Conservation (phyloP, 1,140 invertebrate species). For the Yoshiicerus persimilis region DNA sequence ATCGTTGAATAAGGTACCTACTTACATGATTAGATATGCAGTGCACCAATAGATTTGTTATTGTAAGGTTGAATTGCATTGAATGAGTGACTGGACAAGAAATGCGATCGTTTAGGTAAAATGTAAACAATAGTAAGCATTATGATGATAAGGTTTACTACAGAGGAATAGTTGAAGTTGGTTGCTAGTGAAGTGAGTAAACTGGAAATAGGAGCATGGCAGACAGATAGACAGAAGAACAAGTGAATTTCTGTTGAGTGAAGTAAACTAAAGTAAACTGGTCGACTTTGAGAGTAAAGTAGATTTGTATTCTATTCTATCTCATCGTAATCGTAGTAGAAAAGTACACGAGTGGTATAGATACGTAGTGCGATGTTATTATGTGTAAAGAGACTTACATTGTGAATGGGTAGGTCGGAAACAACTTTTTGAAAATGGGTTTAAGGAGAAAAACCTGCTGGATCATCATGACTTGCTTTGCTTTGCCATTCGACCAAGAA, state of each 20-base stretch:
- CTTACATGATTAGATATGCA: not conserved
- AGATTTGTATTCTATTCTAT: not conserved
- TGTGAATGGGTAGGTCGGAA: conserved; percentile 42
- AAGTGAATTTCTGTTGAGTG: conserved; percentile 7
- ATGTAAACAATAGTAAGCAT: not conserved
- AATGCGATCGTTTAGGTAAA: not conserved
- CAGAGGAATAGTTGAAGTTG: not conserved
- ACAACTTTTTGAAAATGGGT: conserved; percentile 38
- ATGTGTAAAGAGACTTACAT: conserved; percentile 5
- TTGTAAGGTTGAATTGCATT: not conserved
- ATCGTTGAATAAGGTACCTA: not conserved
- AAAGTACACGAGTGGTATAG: not conserved
- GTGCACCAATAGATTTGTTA: not conserved
- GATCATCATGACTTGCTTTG: conserved; percentile 41
- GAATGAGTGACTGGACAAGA: not conserved
- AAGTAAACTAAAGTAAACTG: not conserved
- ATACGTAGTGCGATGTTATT: not conserved
- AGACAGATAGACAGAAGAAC: not conserved
- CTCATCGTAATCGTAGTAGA: not conserved
- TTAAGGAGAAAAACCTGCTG: conserved; percentile 39
- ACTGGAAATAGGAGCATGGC: not conserved
- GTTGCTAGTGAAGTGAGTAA: not conserved
- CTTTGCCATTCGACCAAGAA: not conserved
- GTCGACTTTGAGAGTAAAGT: conserved; percentile 15
- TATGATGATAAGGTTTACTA: not conserved